Conservation (phyloP, 2,888 invertebrate species). For the Hydroisotoma schaefferi region DNA sequence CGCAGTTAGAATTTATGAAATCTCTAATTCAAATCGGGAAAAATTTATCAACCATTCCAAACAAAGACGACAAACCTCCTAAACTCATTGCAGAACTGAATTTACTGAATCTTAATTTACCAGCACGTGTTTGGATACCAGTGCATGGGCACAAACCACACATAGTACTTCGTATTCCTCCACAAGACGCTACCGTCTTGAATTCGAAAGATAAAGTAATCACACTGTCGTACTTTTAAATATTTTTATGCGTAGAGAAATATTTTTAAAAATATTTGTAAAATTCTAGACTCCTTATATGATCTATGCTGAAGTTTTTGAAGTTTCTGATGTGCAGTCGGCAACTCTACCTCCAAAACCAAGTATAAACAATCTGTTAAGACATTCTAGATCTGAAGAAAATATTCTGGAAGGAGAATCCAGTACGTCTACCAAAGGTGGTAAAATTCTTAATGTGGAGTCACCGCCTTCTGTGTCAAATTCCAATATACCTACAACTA, state of each 20-base stretch:
- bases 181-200: slow-evolving; percentile 93
- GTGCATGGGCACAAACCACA: slow-evolving; percentile 77
- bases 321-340: slow-evolving; percentile 76
- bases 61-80: slow-evolving; percentile 88
- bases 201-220: slow-evolving; percentile 94
- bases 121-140: slow-evolving; percentile 97
- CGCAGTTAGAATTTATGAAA: slow-evolving; percentile 81
- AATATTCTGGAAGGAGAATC: slow-evolving; percentile 63
- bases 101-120: slow-evolving; percentile 89
- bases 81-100: slow-evolving; percentile 89
- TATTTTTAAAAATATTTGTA: background rate
- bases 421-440: slow-evolving; percentile 47
- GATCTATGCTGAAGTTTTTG: slow-evolving; percentile 94
- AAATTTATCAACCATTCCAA: slow-evolving; percentile 72
- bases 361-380: slow-evolving; percentile 68
- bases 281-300: slow-evolving; percentile 82
- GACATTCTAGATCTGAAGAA: slow-evolving; percentile 93
- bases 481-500: slow-evolving; percentile 50
- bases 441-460: slow-evolving; percentile 26
- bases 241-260: background rate
- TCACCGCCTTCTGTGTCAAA: slow-evolving; percentile 50
- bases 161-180: slow-evolving; percentile 93
- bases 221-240: background rate
- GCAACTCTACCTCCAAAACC: slow-evolving; percentile 84
- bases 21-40: slow-evolving; percentile 83